Conservation (phyloP, 2,797 vertebrate species). For the Periophthalmus magnuspinnatus region DNA sequence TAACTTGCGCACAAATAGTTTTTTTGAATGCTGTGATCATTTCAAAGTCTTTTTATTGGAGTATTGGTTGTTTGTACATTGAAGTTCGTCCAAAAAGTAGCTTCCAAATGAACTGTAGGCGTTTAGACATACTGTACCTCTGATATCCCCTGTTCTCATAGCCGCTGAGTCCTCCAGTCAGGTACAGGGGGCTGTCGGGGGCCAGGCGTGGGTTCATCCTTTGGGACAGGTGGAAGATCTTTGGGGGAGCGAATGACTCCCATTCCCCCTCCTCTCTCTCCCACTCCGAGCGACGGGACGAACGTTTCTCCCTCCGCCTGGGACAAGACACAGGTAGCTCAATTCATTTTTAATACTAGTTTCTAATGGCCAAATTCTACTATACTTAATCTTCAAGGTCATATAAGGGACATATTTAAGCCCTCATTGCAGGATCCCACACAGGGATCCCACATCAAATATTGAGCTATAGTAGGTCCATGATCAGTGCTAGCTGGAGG, state of each 20-base stretch:
- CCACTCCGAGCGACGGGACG: conserved; percentile 65
- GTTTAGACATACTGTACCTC: conserved; percentile 51
- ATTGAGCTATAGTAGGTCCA: no score
- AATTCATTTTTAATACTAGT: no score
- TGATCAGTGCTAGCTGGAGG: no score
- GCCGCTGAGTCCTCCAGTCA: conserved; percentile 67
- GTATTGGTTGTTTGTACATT: not conserved
- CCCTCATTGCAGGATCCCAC: no score
- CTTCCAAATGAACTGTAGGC: not conserved
- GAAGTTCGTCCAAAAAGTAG: not conserved
- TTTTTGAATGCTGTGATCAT: no score
- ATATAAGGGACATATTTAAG: no score
- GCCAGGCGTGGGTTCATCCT: conserved; percentile 71
- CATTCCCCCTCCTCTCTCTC: conserved; percentile 76
- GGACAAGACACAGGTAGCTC: not conserved
- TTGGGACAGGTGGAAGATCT: conserved; percentile 78
- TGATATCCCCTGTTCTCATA: conserved; percentile 80
- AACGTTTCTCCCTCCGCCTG: conserved; percentile 70
- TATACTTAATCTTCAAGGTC: no score
- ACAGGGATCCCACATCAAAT: no score
- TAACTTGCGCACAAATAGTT: no score
- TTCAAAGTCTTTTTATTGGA: no score
- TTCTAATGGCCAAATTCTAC: no score
- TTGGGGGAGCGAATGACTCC: conserved; percentile 75
- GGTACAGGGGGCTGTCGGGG: conserved; percentile 70